These are phyloP conservation scores for Drosophila melanosoma DNA, from an alignment of 2,888 invertebrate genomes.

Conservation along the genomic window DNA sequence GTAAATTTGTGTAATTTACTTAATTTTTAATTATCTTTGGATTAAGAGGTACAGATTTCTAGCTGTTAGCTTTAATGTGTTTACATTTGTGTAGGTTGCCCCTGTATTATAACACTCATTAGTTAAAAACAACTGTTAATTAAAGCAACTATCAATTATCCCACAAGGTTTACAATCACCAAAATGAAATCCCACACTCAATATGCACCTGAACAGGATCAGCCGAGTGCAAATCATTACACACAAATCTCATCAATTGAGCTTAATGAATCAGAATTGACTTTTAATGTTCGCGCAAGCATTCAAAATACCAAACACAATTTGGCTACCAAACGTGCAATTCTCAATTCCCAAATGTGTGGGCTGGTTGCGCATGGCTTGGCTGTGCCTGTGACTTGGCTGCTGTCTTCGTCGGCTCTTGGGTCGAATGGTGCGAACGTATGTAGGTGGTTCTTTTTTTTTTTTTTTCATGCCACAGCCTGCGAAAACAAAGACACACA, in stretches of 20 bases:
- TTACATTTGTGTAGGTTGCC: neutral
- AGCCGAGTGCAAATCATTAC: slow-evolving; percentile 23
- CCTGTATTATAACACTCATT: neutral
- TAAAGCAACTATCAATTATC: slow-evolving; percentile 7
- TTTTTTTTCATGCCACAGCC: slow-evolving; percentile 8
- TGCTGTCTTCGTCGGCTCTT: slow-evolving; percentile 38
- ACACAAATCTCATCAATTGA: slow-evolving; percentile 36
- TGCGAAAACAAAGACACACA: slow-evolving; percentile 24
- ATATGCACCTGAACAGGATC: slow-evolving; percentile 38
- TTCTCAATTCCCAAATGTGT: slow-evolving; percentile 43
- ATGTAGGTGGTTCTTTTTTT: slow-evolving; percentile 47
- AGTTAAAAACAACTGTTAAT: neutral
- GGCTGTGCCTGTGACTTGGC: neutral
- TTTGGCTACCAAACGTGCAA: slow-evolving; percentile 53
- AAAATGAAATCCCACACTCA: slow-evolving; percentile 23
- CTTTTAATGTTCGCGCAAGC: slow-evolving; percentile 51
- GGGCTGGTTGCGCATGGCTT: slow-evolving; percentile 3
- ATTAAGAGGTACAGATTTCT: neutral
- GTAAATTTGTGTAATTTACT: neutral
- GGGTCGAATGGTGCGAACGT: slow-evolving; percentile 40
- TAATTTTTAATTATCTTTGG: neutral
- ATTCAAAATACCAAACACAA: slow-evolving; percentile 54
- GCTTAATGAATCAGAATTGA: slow-evolving; percentile 60
- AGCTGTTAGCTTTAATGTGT: neutral
- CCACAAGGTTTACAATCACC: slow-evolving; percentile 13